phyloP scores from a whole-genome alignment of 1,140 invertebrate genomes.

The Neotoxoptera formosana region DNA sequence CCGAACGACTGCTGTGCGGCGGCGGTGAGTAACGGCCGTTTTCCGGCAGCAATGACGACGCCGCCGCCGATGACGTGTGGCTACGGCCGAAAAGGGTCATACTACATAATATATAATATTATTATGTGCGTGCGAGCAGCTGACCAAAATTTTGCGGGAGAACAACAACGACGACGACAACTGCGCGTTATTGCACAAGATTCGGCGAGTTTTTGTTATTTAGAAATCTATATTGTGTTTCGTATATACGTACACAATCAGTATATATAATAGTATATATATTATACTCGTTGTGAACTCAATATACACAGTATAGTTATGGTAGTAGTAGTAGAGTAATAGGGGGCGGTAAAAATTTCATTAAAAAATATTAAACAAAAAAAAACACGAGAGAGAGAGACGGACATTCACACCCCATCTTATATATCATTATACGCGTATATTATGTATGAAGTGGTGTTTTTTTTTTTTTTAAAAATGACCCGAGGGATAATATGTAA shows the following conservation, averaged over 20 bases:
- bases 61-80: background rate
- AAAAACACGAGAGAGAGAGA: background rate
- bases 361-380: constrained; percentile 53
- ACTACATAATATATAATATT: background rate
- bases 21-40: constrained; percentile 33
- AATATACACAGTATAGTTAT: background rate
- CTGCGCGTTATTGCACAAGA: constrained; percentile 36
- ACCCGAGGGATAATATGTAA: constrained; percentile 36
- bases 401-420: constrained; percentile 34
- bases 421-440: background rate
- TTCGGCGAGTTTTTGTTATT: constrained; percentile 29
- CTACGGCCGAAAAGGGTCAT: constrained; percentile 13
- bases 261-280: background rate
- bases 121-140: constrained; percentile 14
- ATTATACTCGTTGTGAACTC: background rate
- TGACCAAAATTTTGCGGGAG: constrained; percentile 34
- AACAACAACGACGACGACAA: constrained; percentile 8
- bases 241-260: background rate
- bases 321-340: background rate
- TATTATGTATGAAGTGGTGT: constrained; percentile 31
- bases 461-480: constrained; percentile 41
- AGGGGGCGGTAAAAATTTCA: constrained; percentile 45
- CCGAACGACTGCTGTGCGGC: background rate
- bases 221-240: constrained; percentile 43
- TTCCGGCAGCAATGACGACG: background rate